Percentiles rank a stretch among this genome's conserved stretches.
phyloP scores from a whole-genome alignment of 2,888 invertebrate species.

The Tetragonisca angustula region DNA sequence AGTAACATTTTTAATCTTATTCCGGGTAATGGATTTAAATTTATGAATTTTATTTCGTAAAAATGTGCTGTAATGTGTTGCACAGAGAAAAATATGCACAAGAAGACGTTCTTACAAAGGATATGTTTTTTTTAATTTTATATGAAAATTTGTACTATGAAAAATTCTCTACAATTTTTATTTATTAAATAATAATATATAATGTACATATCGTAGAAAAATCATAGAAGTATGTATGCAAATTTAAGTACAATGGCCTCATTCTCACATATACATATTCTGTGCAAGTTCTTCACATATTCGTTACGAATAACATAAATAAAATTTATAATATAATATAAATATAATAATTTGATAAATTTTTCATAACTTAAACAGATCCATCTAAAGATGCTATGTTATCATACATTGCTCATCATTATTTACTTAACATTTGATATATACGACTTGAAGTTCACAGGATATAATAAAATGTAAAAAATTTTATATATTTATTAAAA shows the following conservation, averaged over 20 bases:
- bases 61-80: background rate
- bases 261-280: conserved; percentile 24
- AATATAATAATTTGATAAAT: conserved; percentile 29
- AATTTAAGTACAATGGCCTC: conserved; percentile 26
- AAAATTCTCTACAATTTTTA: conserved; percentile 22
- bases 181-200: conserved; percentile 30
- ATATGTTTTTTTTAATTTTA: conserved; percentile 43
- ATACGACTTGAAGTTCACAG: background rate
- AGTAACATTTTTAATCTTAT: conserved; percentile 7
- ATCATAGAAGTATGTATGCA: conserved; percentile 4
- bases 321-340: background rate
- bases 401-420: background rate
- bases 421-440: conserved; percentile 11
- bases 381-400: conserved; percentile 8
- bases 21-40: conserved; percentile 22
- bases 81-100: conserved; percentile 21
- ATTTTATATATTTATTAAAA: conserved; percentile 53
- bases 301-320: conserved; percentile 5
- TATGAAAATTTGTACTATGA: conserved; percentile 31
- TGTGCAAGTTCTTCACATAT: conserved; percentile 24
- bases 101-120: background rate
- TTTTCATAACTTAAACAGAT: conserved; percentile 8
- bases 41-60: conserved; percentile 2
- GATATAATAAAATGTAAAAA: conserved; percentile 29
- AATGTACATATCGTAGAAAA: conserved; percentile 41